phyloP scores from a whole-genome alignment of 2,888 invertebrate genomes.

The Lottia gigantea region DNA sequence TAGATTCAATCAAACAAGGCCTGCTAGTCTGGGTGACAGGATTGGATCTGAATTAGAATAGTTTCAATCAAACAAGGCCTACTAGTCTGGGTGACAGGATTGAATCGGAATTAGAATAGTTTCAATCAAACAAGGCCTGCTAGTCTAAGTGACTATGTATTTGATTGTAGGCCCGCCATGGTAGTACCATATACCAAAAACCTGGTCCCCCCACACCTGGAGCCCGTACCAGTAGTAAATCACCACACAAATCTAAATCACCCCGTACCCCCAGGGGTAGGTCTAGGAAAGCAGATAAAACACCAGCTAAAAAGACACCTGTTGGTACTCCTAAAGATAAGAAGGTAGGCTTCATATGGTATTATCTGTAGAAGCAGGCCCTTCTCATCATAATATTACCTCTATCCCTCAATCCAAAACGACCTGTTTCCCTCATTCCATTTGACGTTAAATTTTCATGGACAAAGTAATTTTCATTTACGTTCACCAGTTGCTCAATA shows the following conservation, averaged over 20 bases:
- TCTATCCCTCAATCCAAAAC: neutral
- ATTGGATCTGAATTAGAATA: neutral
- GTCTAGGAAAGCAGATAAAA: conserved; percentile 30
- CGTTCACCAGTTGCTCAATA: too few relatives aligned
- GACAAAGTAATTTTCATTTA: too few relatives aligned
- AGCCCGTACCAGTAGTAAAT: conserved; percentile 1
- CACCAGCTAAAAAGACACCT: conserved; percentile 11
- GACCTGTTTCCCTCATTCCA: too few relatives aligned
- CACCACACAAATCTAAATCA: conserved; percentile 28
- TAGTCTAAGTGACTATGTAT: neutral
- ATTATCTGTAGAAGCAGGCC: neutral
- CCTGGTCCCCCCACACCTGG: conserved; percentile 54
- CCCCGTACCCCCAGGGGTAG: conserved; percentile 27
- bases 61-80: neutral
- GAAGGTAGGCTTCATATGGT: conserved; percentile 9
- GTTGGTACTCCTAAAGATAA: neutral
- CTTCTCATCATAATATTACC: too few relatives aligned
- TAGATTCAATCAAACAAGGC: neutral
- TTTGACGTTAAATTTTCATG: too few relatives aligned
- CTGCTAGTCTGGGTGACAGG: neutral
- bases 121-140: neutral
- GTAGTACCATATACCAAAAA: conserved; percentile 42
- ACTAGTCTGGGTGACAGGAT: neutral
- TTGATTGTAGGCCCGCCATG: conserved; percentile 25
- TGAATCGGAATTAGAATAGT: neutral